A percentile compares a stretch with the other conserved stretches of the same genome.
Conservation (phyloP, 2,113 vertebrate species). For the Micronycteris hirsuta region DNA sequence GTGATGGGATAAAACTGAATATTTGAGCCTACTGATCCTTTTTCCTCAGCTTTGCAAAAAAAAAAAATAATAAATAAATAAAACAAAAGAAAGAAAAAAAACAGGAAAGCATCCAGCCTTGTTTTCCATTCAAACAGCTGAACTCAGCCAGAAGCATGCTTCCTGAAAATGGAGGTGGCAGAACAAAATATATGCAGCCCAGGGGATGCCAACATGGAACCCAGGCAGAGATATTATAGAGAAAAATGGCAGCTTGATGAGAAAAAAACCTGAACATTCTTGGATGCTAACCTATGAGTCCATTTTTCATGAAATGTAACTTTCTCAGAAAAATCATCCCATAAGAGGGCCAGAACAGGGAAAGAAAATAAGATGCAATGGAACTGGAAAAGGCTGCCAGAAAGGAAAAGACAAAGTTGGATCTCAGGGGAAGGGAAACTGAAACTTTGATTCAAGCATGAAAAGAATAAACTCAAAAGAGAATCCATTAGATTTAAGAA, state of each 20-base stretch:
- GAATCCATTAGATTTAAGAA: not conserved
- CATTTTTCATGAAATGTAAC: not conserved
- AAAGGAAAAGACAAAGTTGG: not conserved
- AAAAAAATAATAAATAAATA: too few species aligned
- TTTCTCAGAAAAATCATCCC: constrained; percentile 6
- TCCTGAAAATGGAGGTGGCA: not conserved
- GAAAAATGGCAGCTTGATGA: not conserved
- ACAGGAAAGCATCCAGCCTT: constrained; percentile 69
- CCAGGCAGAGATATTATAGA: not conserved
- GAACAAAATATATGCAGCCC: not conserved
- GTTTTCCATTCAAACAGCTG: constrained; percentile 60
- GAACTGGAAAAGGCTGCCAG: not conserved
- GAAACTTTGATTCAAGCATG: not conserved
- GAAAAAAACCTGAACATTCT: not conserved
- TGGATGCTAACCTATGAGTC: not conserved
- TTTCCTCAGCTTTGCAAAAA: constrained; percentile 19
- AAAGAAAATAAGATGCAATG: not conserved
- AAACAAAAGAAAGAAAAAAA: constrained; percentile 73
- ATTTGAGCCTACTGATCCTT: not conserved
- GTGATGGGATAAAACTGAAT: not conserved
- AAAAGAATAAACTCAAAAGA: constrained; percentile 18
- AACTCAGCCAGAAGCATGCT: constrained; percentile 63
- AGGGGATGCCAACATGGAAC: not conserved
- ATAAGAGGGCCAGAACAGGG: not conserved
- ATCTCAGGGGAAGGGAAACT: not conserved